Conservation (phyloP, 1,140 invertebrate genomes). For the Uloborus diversus region DNA sequence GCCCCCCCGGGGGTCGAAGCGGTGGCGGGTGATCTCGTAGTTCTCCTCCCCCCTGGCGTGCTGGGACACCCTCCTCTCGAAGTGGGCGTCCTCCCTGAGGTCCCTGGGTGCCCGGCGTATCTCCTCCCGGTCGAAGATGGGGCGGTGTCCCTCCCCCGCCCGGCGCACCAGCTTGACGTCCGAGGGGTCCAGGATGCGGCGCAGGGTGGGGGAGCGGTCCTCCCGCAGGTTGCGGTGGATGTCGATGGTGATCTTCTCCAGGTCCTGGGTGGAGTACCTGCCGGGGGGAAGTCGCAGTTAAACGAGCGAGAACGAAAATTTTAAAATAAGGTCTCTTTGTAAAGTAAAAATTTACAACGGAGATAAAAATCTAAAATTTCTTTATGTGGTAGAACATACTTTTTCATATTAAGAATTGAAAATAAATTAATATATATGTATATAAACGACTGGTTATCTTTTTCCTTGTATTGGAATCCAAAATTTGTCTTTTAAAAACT, state of each 20-base stretch:
- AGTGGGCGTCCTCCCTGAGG: slow-evolving; percentile 43
- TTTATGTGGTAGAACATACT: too few species aligned
- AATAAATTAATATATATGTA: too few species aligned
- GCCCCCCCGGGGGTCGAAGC: slow-evolving; percentile 11
- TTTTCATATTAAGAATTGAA: too few species aligned
- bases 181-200: slow-evolving; percentile 22
- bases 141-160: slow-evolving; percentile 35
- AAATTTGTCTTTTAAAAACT: too few species aligned
- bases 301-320: too few species aligned
- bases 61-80: slow-evolving; percentile 30
- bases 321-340: too few species aligned
- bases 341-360: too few species aligned
- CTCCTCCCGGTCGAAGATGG: slow-evolving; percentile 51
- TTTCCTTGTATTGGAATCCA: too few species aligned
- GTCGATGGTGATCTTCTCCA: slow-evolving; percentile 45
- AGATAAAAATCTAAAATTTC: too few species aligned
- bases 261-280: slow-evolving; percentile 29
- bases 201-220: slow-evolving; percentile 14
- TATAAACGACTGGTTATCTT: too few species aligned
- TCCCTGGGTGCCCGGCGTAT: slow-evolving; percentile 38
- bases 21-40: slow-evolving; percentile 39
- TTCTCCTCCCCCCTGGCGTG: slow-evolving; percentile 20
- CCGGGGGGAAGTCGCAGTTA: too few species aligned
- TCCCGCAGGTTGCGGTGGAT: background rate
- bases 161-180: slow-evolving; percentile 35